Conservation (phyloP, 2,797 vertebrate species). For the Hippoglossus hippoglossus region DNA sequence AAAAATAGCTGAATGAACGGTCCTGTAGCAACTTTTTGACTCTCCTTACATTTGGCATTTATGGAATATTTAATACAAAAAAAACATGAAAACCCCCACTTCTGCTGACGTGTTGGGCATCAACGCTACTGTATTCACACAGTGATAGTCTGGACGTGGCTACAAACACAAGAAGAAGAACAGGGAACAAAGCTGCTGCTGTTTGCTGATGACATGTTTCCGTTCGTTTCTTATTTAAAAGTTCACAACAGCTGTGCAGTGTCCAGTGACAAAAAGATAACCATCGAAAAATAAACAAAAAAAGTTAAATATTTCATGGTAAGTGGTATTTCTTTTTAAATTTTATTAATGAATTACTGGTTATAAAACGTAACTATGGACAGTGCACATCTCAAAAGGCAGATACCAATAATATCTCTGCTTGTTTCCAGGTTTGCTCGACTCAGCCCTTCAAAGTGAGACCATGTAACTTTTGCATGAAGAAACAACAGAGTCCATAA, state of each 20-base stretch:
- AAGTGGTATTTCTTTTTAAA: not conserved
- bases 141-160: constrained; percentile 71
- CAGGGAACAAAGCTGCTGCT: constrained; percentile 45
- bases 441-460: constrained; percentile 66
- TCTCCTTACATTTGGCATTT: constrained; percentile 35
- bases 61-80: constrained; percentile 27
- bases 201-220: constrained; percentile 38
- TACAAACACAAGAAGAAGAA: constrained; percentile 50
- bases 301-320: constrained; percentile 21
- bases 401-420: constrained; percentile 46
- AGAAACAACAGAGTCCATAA: not conserved
- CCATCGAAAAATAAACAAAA: constrained; percentile 7
- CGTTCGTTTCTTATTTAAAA: constrained; percentile 26
- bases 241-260: constrained; percentile 35
- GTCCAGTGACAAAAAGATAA: constrained; percentile 40
- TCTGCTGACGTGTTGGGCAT: constrained; percentile 44
- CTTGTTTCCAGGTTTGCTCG: constrained; percentile 54
- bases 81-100: constrained; percentile 21
- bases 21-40: constrained; percentile 14
- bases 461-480: constrained; percentile 39
- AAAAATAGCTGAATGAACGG: constrained; percentile 32
- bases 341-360: constrained; percentile 18
- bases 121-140: constrained; percentile 66
- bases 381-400: constrained; percentile 62
- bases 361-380: constrained; percentile 28